Percentiles rank a stretch among this genome's conserved stretches.
Evolutionary conservation across 2,888 invertebrate genomes (phyloP).

Genomic region (Drosophila neotestacea): DNA sequence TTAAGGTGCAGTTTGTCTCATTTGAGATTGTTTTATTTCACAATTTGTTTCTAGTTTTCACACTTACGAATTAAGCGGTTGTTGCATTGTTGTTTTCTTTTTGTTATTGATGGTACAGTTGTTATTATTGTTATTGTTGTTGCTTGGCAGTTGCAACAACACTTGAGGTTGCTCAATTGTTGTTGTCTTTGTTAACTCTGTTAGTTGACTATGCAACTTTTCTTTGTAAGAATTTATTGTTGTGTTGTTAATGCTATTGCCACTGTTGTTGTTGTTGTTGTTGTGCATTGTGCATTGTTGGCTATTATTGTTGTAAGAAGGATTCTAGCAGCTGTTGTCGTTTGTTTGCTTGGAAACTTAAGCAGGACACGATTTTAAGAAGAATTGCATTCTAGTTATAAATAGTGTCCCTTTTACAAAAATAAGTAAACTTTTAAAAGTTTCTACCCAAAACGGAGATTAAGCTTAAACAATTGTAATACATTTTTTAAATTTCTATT

Average conservation of each 20-base stretch:
- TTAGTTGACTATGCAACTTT: conserved; percentile 22
- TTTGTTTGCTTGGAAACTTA: neutral
- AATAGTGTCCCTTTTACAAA: neutral
- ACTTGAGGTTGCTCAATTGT: neutral
- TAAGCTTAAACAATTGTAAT: neutral
- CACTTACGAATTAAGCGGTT: conserved; percentile 82
- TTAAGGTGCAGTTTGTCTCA: neutral
- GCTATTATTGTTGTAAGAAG: conserved; percentile 1
- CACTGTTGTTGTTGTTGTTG: conserved; percentile 30
- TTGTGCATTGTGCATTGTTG: conserved; percentile 22
- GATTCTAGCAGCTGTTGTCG: neutral
- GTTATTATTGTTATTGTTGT: conserved; percentile 15
- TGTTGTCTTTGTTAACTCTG: conserved; percentile 17
- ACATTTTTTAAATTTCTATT: too few species aligned
- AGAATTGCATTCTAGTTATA: neutral
- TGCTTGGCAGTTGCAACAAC: too few species aligned
- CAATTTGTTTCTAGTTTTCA: conserved; percentile 6
- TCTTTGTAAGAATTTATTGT: conserved; percentile 6
- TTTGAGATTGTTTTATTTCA: conserved; percentile 6
- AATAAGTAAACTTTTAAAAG: neutral
- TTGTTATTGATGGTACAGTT: conserved; percentile 11
- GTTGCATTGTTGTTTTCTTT: conserved; percentile 41
- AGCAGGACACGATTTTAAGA: neutral
- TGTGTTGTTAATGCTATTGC: conserved; percentile 6
- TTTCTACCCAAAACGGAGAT: neutral